Evolutionary conservation across 1,140 invertebrate species (phyloP).

Genomic region (Drosophila athabasca): DNA sequence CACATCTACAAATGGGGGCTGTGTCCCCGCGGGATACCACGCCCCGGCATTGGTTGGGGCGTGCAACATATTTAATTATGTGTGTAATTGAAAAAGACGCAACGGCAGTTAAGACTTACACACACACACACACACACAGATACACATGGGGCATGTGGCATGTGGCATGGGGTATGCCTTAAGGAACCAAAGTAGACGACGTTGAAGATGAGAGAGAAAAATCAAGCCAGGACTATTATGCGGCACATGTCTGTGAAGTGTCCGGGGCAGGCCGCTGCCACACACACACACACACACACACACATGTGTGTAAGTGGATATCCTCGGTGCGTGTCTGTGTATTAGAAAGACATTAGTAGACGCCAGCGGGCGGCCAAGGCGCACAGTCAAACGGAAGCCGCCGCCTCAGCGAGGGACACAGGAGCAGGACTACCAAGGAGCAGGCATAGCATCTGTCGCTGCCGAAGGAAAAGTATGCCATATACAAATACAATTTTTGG

Average conservation of each 20-base stretch:
- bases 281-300: background rate
- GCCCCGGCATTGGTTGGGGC: constrained; percentile 16
- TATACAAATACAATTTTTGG: constrained; percentile 42
- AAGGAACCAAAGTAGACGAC: constrained; percentile 19
- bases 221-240: constrained; percentile 66
- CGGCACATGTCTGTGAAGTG: constrained; percentile 59
- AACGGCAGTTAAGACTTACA: constrained; percentile 65
- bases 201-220: constrained; percentile 34
- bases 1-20: background rate
- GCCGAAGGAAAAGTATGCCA: constrained; percentile 15
- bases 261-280: constrained; percentile 43
- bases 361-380: constrained; percentile 32
- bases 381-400: constrained; percentile 22
- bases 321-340: constrained; percentile 61
- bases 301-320: constrained; percentile 1
- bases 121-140: background rate
- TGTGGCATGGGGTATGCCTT: background rate
- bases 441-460: constrained; percentile 16
- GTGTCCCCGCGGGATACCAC: constrained; percentile 45
- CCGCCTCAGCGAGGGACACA: constrained; percentile 1
- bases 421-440: constrained; percentile 7
- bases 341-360: constrained; percentile 75
- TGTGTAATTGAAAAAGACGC: constrained; percentile 80
- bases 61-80: constrained; percentile 77
- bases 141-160: no score